phyloP scores from a whole-genome alignment of 2,888 invertebrate genomes.

The Platynereis dumerilii region DNA sequence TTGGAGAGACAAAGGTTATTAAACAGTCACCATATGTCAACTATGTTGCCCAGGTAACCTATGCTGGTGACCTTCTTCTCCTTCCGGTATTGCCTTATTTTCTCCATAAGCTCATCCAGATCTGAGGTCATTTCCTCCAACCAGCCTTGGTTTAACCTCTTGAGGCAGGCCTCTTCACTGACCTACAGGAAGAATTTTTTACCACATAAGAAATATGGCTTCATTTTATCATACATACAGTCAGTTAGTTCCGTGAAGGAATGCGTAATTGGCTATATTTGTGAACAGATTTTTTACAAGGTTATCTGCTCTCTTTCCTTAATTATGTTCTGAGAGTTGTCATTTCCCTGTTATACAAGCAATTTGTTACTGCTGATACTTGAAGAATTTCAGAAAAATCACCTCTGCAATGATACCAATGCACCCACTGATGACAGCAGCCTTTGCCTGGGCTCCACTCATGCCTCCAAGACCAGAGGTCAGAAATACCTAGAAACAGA shows the following conservation, averaged over 20 bases:
- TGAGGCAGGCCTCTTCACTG: constrained; percentile 66
- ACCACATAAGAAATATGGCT: no score
- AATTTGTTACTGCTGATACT: no score
- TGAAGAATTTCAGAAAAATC: no score
- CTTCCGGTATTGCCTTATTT: constrained; percentile 59
- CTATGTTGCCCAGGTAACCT: constrained; percentile 70
- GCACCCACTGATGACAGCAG: constrained; percentile 70
- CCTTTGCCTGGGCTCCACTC: constrained; percentile 73
- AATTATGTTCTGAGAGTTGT: no score
- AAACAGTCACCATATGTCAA: constrained; percentile 68
- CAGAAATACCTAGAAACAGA: constrained; percentile 63
- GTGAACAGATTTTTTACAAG: no score
- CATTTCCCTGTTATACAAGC: no score
- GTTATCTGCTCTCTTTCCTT: no score
- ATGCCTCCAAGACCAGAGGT: constrained; percentile 71
- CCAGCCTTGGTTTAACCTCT: constrained; percentile 71
- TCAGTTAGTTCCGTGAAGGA: no score
- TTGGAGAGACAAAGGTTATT: no score
- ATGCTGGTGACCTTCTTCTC: constrained; percentile 65
- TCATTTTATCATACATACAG: no score
- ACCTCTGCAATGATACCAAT: constrained; percentile 71
- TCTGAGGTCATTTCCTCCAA: constrained; percentile 65
- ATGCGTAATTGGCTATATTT: no score
- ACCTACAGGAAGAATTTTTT: no score
- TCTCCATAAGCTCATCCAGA: constrained; percentile 63